phyloP scores from a whole-genome alignment of 1,140 invertebrate genomes.

The Formica exsecta region DNA sequence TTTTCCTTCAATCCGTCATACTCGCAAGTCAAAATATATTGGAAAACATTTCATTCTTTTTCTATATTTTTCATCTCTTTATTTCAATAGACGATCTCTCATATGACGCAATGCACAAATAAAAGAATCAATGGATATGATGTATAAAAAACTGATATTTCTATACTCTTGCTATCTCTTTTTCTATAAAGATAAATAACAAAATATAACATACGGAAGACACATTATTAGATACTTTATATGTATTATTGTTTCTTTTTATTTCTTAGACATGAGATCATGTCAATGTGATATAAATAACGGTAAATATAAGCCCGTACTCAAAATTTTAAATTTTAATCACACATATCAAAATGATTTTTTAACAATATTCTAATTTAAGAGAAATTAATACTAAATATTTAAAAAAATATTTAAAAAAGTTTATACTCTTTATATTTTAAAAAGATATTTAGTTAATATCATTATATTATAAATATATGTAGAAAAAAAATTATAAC shows the following conservation, averaged over 20 bases:
- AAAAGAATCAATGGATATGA: constrained; percentile 1
- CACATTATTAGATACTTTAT: constrained; percentile 17
- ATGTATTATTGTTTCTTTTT: neutral
- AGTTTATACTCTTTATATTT: too few relatives aligned
- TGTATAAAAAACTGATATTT: constrained; percentile 29
- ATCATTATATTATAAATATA: neutral
- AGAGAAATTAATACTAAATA: neutral
- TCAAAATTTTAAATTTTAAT: constrained; percentile 4
- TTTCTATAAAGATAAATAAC: neutral
- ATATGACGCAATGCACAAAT: constrained; percentile 1
- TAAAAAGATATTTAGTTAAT: neutral
- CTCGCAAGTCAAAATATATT: constrained; percentile 30
- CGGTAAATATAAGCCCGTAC: neutral
- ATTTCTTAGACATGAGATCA: neutral
- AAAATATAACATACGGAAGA: neutral
- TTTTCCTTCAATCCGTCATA: constrained; percentile 28
- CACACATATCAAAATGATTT: neutral
- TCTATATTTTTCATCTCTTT: neutral
- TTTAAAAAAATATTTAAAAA: constrained; percentile 6
- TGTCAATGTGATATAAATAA: neutral
- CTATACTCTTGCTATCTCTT: neutral
- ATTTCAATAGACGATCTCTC: neutral
- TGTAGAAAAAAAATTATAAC: neutral
- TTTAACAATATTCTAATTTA: neutral
- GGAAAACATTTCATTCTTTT: constrained; percentile 46